Evolutionary conservation across 2,797 vertebrate species (phyloP), one percentile per base, ranked within the genome.

Genomic region (Acrossocheilus wenchowensis): DNA sequence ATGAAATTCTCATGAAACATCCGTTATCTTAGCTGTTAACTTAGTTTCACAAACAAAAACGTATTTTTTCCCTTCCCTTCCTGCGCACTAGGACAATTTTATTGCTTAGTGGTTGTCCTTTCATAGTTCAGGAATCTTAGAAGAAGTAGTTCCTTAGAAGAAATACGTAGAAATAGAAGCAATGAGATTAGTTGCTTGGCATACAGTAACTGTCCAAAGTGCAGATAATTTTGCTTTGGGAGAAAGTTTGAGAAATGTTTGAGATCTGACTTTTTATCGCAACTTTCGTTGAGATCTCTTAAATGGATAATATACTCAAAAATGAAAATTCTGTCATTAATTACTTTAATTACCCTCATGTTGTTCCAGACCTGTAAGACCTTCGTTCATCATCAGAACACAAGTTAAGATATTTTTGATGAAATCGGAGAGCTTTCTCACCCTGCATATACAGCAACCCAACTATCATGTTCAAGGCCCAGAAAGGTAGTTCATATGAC

Each of bases 21-120:
- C 48, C 30, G 21, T 54, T 45, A 79, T 75, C 68, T 85, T 62
- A 45, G 41, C 64, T 39, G 45, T 62, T 66, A 15, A 60, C 17
- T 62, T 60, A 41, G 23, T 9, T 84, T 57, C 48, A 60, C 17
- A 74, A 68, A 81, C 26, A 81, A 68, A 81, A 62, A n/a, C n/a
- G 0, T 41, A 41, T 41, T 14, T 23, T 39, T 66, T 30, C 1
- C 23, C 5, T 23, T 81, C 7, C 6, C 10, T 6, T 66, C 45
- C 48, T 52, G 12, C 23, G 10, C 57, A 30, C 41, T 64, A 43
- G 62, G 45, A 69, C 36, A 2, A 23, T 66, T 15, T 69, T 69
- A 26, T 68, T 84, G 14, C 60, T 68, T 26, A 8, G 23, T 36
- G n/a, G 9, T 50, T 12, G 8, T 75, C n/a, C 14, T 75, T 66